These are phyloP conservation scores for Pollachius pollachius DNA, from an alignment of 2,113 vertebrate species.

Conservation along the genomic window DNA sequence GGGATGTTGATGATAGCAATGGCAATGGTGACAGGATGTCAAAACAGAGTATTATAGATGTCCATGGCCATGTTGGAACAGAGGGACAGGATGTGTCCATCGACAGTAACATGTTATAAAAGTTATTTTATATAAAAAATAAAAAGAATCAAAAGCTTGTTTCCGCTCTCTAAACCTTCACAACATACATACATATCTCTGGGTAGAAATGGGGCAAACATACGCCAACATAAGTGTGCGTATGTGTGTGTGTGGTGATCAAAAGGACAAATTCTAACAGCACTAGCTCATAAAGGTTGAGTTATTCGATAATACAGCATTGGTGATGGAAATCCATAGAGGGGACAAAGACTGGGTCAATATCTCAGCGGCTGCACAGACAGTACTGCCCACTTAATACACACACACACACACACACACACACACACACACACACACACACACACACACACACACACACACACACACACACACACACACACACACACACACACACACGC, in stretches of 20 bases:
- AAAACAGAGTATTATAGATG: constrained; percentile 27
- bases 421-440: too few species aligned
- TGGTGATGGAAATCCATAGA: constrained; percentile 30
- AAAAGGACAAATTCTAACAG: constrained; percentile 30
- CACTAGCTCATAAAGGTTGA: constrained; percentile 44
- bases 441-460: too few species aligned
- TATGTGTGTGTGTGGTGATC: not conserved
- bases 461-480: too few species aligned
- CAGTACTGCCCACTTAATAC: too few species aligned
- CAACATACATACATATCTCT: not conserved
- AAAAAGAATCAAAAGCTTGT: not conserved
- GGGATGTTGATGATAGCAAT: constrained; percentile 41
- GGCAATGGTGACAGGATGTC: constrained; percentile 45
- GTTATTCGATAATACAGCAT: constrained; percentile 61
- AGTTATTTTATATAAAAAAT: not conserved
- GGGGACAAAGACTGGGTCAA: not conserved
- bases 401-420: too few species aligned
- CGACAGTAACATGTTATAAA: not conserved
- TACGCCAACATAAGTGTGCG: constrained; percentile 7
- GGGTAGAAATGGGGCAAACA: too few species aligned
- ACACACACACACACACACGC: too few species aligned
- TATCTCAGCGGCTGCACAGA: too few species aligned
- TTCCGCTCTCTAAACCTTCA: not conserved
- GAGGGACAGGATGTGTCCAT: too few species aligned
- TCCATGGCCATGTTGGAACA: constrained; percentile 9